Conservation (phyloP, 2,113 vertebrate genomes). For the Cryptomyrus ogoouensis region DNA sequence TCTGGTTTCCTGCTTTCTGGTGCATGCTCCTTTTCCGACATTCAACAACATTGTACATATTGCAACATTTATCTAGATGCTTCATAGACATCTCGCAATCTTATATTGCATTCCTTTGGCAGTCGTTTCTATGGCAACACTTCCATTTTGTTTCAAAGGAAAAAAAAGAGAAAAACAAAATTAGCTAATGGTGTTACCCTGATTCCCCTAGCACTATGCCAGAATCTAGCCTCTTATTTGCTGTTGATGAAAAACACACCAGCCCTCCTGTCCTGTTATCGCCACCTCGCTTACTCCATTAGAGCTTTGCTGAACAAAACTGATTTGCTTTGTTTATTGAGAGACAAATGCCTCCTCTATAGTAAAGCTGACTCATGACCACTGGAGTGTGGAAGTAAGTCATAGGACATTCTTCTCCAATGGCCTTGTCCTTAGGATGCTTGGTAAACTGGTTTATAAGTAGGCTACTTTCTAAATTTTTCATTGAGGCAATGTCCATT, state of each 20-base stretch:
- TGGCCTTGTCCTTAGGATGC: neutral
- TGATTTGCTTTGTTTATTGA: neutral
- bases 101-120: constrained; percentile 74
- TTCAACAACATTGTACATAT: constrained; percentile 67
- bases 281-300: neutral
- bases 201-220: neutral
- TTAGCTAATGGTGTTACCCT: constrained; percentile 7
- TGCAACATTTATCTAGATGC: constrained; percentile 74
- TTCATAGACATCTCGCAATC: constrained; percentile 66
- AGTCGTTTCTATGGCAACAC: constrained; percentile 82
- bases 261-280: neutral
- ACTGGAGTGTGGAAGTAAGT: neutral
- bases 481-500: neutral
- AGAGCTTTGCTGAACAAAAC: neutral
- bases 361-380: neutral
- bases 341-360: neutral
- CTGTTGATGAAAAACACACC: neutral
- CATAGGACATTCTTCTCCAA: neutral
- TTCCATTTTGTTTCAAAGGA: constrained; percentile 67
- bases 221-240: neutral
- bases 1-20: neutral
- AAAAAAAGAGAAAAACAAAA: constrained; percentile 34
- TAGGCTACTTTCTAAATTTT: neutral
- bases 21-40: neutral
- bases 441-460: neutral